A percentile compares a stretch with the other conserved stretches of the same genome.
Evolutionary conservation across 1,140 invertebrate genomes (phyloP).

Genomic region (Apis laboriosa): DNA sequence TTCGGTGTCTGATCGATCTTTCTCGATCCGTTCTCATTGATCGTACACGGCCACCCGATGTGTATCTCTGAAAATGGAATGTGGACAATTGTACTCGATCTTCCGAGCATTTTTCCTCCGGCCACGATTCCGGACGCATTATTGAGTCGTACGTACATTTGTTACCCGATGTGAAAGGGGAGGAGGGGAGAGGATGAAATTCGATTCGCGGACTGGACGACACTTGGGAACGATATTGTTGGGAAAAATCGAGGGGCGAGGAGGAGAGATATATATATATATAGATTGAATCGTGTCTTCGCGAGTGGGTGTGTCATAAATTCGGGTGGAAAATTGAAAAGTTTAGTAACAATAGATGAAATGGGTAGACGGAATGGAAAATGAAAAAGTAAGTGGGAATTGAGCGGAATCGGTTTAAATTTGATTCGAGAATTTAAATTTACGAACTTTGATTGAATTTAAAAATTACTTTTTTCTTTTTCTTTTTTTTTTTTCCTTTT

Average conservation of each 20-base stretch:
- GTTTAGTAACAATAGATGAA: constrained; percentile 22
- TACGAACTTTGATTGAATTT: no score
- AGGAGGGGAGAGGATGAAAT: constrained; percentile 33
- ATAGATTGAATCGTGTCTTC: constrained; percentile 22
- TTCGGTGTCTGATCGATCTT: constrained; percentile 37
- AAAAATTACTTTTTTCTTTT: no score
- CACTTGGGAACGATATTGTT: constrained; percentile 19
- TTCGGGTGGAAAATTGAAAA: constrained; percentile 26
- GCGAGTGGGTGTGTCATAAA: constrained; percentile 15
- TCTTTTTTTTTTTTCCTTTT: no score
- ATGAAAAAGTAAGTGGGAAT: background rate
- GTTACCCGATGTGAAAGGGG: constrained; percentile 24
- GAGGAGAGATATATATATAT: background rate
- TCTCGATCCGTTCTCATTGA: constrained; percentile 26
- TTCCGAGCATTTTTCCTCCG: constrained; percentile 52
- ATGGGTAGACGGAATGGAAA: background rate
- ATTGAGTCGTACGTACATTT: constrained; percentile 59
- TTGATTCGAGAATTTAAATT: background rate
- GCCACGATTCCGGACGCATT: constrained; percentile 47
- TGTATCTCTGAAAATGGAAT: constrained; percentile 35
- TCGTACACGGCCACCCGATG: background rate
- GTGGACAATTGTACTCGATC: constrained; percentile 58
- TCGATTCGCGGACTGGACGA: constrained; percentile 36
- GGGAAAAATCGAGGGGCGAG: constrained; percentile 8
- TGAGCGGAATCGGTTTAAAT: background rate